Evolutionary conservation across 1,140 invertebrate genomes (phyloP).

Genomic region (Penaeus chinensis): DNA sequence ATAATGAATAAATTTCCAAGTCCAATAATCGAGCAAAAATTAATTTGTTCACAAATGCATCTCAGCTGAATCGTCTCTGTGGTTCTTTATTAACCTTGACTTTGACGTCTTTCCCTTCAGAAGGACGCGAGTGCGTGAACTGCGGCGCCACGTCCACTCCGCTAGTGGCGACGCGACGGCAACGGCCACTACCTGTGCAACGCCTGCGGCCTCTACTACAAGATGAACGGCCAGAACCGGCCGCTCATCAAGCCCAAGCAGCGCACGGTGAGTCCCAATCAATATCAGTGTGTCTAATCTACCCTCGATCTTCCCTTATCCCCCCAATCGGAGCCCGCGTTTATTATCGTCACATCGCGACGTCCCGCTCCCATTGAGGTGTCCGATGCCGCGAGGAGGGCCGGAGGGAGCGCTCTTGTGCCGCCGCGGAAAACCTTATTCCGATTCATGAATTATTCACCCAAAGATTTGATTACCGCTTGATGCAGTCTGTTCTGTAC

Average conservation of each 20-base stretch:
- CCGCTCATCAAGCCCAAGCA: slow-evolving; percentile 76
- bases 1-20: too few species aligned
- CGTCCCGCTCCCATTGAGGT: slow-evolving; percentile 44
- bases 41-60: slow-evolving; percentile 43
- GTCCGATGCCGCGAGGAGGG: background rate
- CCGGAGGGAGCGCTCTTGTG: too few species aligned
- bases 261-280: slow-evolving; percentile 63
- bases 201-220: slow-evolving; percentile 85
- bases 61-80: slow-evolving; percentile 65
- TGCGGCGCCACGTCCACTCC: slow-evolving; percentile 87
- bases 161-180: slow-evolving; percentile 87
- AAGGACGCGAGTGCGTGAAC: slow-evolving; percentile 89
- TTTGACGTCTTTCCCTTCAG: slow-evolving; percentile 64
- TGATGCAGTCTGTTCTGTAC: too few species aligned
- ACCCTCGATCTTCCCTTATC: slow-evolving; percentile 32
- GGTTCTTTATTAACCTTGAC: slow-evolving; percentile 62
- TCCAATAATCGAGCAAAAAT: too few species aligned
- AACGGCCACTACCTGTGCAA: slow-evolving; percentile 92
- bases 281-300: slow-evolving; percentile 19
- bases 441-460: too few species aligned
- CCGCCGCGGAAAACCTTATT: too few species aligned
- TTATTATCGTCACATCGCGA: slow-evolving; percentile 41
- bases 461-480: too few species aligned
- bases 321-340: slow-evolving; percentile 20
- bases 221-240: slow-evolving; percentile 88